A percentile compares a stretch with the other conserved stretches of the same genome.
Conservation (phyloP, 2,113 vertebrate species). For the Rhombomys opimus region DNA sequence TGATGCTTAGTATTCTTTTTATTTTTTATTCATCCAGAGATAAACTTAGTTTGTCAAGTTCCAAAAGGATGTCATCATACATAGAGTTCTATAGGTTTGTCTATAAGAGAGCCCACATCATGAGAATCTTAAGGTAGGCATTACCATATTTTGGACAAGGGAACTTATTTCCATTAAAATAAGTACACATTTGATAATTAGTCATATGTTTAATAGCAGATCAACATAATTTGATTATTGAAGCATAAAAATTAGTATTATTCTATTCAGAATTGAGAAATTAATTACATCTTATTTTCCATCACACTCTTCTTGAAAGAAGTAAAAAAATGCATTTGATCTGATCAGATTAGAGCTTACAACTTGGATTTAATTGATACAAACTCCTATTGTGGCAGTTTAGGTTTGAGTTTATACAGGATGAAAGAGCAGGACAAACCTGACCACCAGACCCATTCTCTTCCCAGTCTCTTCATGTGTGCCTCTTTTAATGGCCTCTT, state of each 20-base stretch:
- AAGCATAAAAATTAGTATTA: background rate
- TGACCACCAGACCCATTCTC: background rate
- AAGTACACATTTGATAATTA: background rate
- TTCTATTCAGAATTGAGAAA: background rate
- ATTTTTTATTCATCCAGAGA: background rate
- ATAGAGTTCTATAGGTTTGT: background rate
- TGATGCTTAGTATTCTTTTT: background rate
- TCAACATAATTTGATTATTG: background rate
- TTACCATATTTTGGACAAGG: background rate
- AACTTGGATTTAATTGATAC: background rate
- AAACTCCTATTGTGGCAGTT: background rate
- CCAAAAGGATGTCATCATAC: background rate
- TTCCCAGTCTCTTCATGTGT: background rate
- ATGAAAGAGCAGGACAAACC: background rate
- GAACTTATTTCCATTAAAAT: background rate
- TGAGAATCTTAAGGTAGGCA: background rate
- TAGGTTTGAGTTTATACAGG: background rate
- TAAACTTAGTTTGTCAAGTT: background rate
- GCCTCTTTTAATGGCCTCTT: background rate
- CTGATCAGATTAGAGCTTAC: conserved; percentile 10
- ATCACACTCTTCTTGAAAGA: background rate
- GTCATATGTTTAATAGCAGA: background rate
- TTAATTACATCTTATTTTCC: background rate
- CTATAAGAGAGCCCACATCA: background rate
- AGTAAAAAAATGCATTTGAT: background rate